phyloP scores from a whole-genome alignment of 1,140 invertebrate genomes.

The Drosophila sturtevanti region DNA sequence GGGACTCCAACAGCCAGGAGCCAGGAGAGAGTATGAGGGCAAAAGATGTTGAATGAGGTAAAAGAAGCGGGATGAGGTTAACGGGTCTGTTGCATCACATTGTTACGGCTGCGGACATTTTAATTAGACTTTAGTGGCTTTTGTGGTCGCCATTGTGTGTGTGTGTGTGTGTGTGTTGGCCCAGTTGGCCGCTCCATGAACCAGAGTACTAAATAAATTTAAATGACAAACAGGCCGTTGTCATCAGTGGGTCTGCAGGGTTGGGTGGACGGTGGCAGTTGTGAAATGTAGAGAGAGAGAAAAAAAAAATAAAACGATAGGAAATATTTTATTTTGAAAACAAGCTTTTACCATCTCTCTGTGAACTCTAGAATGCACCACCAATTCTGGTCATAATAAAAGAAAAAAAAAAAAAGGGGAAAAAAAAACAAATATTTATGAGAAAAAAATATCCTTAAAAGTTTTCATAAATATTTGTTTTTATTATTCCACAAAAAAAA shows the following conservation, averaged over 20 bases:
- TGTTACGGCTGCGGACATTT: slow-evolving; percentile 53
- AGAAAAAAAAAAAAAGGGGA: neutral
- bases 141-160: slow-evolving; percentile 47
- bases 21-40: neutral
- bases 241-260: neutral
- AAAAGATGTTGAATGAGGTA: neutral
- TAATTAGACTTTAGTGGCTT: slow-evolving; percentile 63
- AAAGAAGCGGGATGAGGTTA: neutral
- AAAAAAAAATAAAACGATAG: neutral
- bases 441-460: neutral
- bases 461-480: no score
- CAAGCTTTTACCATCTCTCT: neutral
- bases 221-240: slow-evolving; percentile 46
- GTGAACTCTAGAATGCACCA: no score
- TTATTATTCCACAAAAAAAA: no score
- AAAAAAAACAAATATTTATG: neutral
- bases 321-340: neutral
- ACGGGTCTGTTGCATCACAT: slow-evolving; percentile 42
- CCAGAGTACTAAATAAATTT: slow-evolving; percentile 53
- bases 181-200: slow-evolving; percentile 20
- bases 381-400: no score
- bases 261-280: no score
- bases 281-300: no score
- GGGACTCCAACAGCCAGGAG: neutral
- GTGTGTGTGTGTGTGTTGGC: neutral